Percentiles rank a stretch among this genome's conserved stretches.
phyloP scores from a whole-genome alignment of 2,113 vertebrate genomes.

The Polypterus senegalus region DNA sequence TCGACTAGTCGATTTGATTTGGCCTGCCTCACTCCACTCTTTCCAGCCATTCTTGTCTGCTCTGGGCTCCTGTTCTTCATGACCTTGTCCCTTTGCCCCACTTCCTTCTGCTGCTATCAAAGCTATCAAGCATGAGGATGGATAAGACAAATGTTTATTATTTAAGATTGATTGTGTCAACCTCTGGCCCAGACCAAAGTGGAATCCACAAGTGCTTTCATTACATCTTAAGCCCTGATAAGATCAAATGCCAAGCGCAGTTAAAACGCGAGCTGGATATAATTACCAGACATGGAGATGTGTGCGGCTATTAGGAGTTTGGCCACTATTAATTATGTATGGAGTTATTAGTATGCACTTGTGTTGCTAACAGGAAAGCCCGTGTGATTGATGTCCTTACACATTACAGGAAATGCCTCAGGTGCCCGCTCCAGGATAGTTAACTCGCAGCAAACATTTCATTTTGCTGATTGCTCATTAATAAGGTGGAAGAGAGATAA shows the following conservation, averaged over 20 bases:
- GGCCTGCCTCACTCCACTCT: too few species aligned
- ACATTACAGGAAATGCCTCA: constrained; percentile 15
- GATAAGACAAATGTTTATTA: constrained; percentile 22
- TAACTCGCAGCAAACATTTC: constrained; percentile 7
- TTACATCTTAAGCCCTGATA: constrained; percentile 30
- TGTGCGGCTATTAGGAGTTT: constrained; percentile 25
- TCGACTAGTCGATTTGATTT: too few species aligned
- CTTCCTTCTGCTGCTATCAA: constrained; percentile 22
- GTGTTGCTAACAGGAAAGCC: constrained; percentile 18
- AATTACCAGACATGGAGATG: constrained; percentile 22
- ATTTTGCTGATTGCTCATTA: constrained; percentile 4
- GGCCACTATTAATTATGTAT: constrained; percentile 33
- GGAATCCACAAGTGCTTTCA: constrained; percentile 18
- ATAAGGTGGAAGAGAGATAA: background rate
- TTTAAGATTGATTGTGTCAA: constrained; percentile 32
- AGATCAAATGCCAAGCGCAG: constrained; percentile 43
- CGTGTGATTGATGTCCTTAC: constrained; percentile 30
- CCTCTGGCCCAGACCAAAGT: constrained; percentile 11
- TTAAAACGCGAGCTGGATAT: constrained; percentile 28
- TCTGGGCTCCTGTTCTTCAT: too few species aligned
- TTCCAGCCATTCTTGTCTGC: too few species aligned
- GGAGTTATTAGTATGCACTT: constrained; percentile 20
- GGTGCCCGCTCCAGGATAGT: constrained; percentile 3
- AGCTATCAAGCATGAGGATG: constrained; percentile 29
- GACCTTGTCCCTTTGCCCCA: too few species aligned